A percentile compares a stretch with the other conserved stretches of the same genome.
phyloP scores from a whole-genome alignment of 2,797 vertebrate genomes.

The Gymnoscopelus braueri region DNA sequence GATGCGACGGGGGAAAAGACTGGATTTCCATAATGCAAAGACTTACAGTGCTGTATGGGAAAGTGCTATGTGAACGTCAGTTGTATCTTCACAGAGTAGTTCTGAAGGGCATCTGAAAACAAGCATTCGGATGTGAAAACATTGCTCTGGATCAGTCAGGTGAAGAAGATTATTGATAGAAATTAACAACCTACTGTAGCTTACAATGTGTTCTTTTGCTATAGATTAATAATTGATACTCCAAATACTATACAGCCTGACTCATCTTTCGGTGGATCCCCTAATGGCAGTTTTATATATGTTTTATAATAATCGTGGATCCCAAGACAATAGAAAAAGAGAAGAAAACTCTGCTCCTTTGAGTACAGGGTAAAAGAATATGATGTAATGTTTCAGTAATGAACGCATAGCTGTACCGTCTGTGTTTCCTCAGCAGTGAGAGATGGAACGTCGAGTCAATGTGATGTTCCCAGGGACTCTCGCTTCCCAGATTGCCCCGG shows the following conservation, averaged over 20 bases:
- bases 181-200: too few relatives aligned
- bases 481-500: slow-evolving; percentile 92
- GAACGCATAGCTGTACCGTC: background rate
- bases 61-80: slow-evolving; percentile 12
- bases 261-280: background rate
- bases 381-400: background rate
- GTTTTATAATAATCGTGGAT: background rate
- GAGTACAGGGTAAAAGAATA: background rate
- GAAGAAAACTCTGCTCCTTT: background rate
- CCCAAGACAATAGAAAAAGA: background rate
- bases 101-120: background rate
- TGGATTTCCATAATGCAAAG: slow-evolving; percentile 19
- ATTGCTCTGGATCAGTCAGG: slow-evolving; percentile 16
- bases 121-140: background rate
- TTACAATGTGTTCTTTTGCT: too few relatives aligned
- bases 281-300: background rate
- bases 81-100: background rate
- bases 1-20: slow-evolving; percentile 18
- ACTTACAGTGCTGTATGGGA: background rate
- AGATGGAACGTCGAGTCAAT: slow-evolving; percentile 89
- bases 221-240: too few relatives aligned
- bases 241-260: too few relatives aligned
- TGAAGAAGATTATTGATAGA: slow-evolving; percentile 25
- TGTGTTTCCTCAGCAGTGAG: slow-evolving; percentile 64
- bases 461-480: slow-evolving; percentile 93